These are phyloP conservation scores for Harpalus rufipes DNA, from an alignment of 2,888 invertebrate genomes.

Conservation along the genomic window DNA sequence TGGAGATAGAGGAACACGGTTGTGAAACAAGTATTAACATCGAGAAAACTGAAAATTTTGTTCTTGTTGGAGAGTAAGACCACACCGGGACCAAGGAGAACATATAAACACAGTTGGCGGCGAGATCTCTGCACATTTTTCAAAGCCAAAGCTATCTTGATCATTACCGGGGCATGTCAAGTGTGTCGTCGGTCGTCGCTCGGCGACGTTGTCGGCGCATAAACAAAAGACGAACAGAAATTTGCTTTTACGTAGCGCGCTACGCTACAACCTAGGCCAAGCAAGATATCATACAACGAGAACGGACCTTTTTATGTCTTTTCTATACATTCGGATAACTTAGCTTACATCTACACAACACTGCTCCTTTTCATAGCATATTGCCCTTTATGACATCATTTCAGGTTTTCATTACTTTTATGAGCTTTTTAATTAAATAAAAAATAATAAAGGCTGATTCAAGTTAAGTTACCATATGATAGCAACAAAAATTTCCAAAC, in stretches of 20 bases:
- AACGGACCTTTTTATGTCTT: constrained; percentile 26
- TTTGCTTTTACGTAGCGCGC: constrained; percentile 14
- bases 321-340: constrained; percentile 17
- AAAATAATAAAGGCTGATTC: too few relatives aligned
- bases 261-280: not conserved
- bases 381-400: not conserved
- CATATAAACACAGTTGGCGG: constrained; percentile 18
- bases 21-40: not conserved
- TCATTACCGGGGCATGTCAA: constrained; percentile 35
- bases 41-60: not conserved
- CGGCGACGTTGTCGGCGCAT: constrained; percentile 7
- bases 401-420: not conserved
- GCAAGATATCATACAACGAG: constrained; percentile 10
- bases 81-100: not conserved
- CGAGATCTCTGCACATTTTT: constrained; percentile 28
- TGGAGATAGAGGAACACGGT: too few relatives aligned
- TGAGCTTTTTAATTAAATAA: too few relatives aligned
- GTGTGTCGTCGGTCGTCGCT: constrained; percentile 18
- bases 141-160: constrained; percentile 35
- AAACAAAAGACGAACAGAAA: constrained; percentile 33
- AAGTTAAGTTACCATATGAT: too few relatives aligned
- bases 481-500: too few relatives aligned
- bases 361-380: not conserved
- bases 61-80: not conserved
- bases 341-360: not conserved